Conservation (phyloP, 2,888 invertebrate species). For the Drosophila fungiperda region DNA sequence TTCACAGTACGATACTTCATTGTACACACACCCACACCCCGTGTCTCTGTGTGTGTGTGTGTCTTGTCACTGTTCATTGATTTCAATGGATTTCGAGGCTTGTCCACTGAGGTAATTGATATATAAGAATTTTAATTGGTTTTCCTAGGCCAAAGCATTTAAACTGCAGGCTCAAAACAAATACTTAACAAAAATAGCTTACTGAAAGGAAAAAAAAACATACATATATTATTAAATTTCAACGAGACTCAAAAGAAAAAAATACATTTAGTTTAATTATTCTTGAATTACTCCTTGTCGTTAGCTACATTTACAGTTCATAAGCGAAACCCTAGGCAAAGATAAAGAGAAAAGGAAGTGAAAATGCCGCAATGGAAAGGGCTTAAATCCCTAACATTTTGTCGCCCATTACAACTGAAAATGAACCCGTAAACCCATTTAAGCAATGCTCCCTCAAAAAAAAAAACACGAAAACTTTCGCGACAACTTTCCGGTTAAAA, state of each 20-base stretch:
- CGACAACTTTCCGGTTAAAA: conserved; percentile 41
- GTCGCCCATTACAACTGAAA: conserved; percentile 74
- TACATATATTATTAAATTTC: conserved; percentile 1
- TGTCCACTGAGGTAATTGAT: conserved; percentile 69
- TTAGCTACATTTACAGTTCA: conserved; percentile 66
- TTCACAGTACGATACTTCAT: conserved; percentile 46
- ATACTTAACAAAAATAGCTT: conserved; percentile 7
- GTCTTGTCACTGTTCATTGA: conserved; percentile 55
- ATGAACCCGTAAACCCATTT: conserved; percentile 79
- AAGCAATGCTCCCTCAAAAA: conserved; percentile 52
- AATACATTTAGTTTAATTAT: conserved; percentile 1
- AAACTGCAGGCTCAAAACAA: conserved; percentile 2
- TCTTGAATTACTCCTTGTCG: conserved; percentile 54
- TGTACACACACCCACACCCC: conserved; percentile 4
- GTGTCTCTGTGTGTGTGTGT: background rate
- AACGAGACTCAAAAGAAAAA: background rate
- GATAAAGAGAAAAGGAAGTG: conserved; percentile 38
- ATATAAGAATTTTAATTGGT: conserved; percentile 40
- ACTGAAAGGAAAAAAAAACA: background rate
- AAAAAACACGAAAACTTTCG: conserved; percentile 62
- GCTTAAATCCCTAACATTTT: conserved; percentile 65
- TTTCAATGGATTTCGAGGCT: conserved; percentile 64
- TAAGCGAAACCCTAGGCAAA: conserved; percentile 39
- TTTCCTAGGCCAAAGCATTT: background rate
- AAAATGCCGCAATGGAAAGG: conserved; percentile 38